Evolutionary conservation across 2,888 invertebrate genomes (phyloP), one percentile per base, ranked within the genome.

Genomic region (Carabus problematicus): DNA sequence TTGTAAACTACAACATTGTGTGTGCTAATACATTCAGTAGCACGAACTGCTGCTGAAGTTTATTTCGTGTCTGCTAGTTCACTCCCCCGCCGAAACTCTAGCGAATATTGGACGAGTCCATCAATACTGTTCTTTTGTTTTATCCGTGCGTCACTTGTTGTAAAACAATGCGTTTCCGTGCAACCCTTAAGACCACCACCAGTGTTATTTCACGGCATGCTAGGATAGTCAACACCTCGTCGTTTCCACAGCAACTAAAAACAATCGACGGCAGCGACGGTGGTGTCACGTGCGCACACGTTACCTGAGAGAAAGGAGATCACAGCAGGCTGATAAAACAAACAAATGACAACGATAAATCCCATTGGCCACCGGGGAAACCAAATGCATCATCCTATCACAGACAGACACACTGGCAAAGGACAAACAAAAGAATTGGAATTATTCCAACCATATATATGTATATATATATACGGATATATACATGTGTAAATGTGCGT

Each of bases 271-370:
- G 19, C 45, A 64, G 29, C 6, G 52, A 52, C 9, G 52, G 19
- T 52, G 52, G 9, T 59, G 66, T 66, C 58, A 67, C 67, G 60
- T 40, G 56, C 39, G 39, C 47, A 60, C 60, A 67, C 67, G 52
- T 60, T 67, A 67, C 67, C 67, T 67, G 67, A 67, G 69, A 69
- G 69, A 69, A 69, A 69, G 55, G 61, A 69, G 69, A 69, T 69
- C 69, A 69, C 39, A 56, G 47, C 42, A 29, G 18, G 9, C 69
- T 69, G 69, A 69, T 69, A 69, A 68, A 61, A 69, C 62, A 62
- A 69, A 69, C 69, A 69, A 69, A 69, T 69, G 69, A 69, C 69
- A 69, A 69, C 61, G 18, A 69, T 69, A 69, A 69, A 69, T 69
- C 69, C 18, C 41, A 40, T 29, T 56, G 69, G 69, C 69, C 69